These are phyloP conservation scores for Girardinus metallicus DNA, from an alignment of 2,797 vertebrate genomes.

Conservation along the genomic window DNA sequence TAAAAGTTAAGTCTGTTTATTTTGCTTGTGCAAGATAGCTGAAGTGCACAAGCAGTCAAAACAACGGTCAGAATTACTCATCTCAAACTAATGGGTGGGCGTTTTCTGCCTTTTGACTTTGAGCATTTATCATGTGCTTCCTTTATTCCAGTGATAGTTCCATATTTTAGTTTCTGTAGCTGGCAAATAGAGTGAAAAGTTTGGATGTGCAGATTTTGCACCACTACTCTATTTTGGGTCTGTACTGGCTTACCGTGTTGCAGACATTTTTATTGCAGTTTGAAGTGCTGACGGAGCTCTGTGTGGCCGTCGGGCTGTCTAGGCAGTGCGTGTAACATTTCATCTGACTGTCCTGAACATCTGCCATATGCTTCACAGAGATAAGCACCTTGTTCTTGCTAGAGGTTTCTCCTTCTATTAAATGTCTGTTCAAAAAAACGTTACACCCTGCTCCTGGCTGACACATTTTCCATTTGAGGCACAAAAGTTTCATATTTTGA, in stretches of 20 bases:
- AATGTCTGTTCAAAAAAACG: not conserved
- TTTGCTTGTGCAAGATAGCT: not conserved
- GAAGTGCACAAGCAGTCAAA: not conserved
- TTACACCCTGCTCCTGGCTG: not conserved
- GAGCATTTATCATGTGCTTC: not conserved
- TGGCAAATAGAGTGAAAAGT: not conserved
- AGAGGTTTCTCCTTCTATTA: not conserved
- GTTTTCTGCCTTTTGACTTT: not conserved
- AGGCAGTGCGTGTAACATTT: slow-evolving; percentile 46
- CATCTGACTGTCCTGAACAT: slow-evolving; percentile 41
- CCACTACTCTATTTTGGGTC: not conserved
- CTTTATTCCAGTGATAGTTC: not conserved
- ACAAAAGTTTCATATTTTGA: not conserved
- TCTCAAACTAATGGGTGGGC: not conserved
- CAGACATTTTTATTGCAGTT: slow-evolving; percentile 15
- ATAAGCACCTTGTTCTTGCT: slow-evolving; percentile 19
- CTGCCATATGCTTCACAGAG: slow-evolving; percentile 32
- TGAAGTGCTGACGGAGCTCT: slow-evolving; percentile 39
- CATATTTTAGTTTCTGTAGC: not conserved
- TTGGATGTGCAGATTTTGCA: slow-evolving; percentile 5
- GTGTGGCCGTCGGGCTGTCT: slow-evolving; percentile 29
- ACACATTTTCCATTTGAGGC: not conserved
- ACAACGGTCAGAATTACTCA: not conserved
- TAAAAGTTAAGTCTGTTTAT: slow-evolving; percentile 3
- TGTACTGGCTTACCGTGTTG: not conserved